A percentile compares a stretch with the other conserved stretches of the same genome.
Evolutionary conservation across 2,113 vertebrate species (phyloP).

Genomic region (Eublepharis macularius): DNA sequence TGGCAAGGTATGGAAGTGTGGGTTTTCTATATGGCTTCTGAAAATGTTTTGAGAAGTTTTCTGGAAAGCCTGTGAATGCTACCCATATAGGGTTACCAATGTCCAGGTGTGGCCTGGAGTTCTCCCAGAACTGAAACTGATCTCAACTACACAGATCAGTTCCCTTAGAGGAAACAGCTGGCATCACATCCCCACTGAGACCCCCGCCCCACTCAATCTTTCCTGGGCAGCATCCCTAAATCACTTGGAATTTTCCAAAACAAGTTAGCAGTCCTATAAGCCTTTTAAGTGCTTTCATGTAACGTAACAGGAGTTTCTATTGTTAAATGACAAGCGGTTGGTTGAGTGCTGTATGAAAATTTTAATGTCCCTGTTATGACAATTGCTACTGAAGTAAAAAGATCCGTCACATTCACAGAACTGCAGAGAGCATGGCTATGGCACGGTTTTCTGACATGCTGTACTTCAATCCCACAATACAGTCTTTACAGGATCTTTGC

Average conservation of each 20-base stretch:
- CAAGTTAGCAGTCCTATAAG: too few relatives aligned
- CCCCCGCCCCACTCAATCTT: too few relatives aligned
- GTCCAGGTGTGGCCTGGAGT: neutral
- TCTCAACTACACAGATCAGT: neutral
- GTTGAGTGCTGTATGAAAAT: neutral
- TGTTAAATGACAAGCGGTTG: neutral
- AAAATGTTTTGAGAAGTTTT: neutral
- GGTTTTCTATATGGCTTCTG: neutral
- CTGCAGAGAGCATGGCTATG: neutral
- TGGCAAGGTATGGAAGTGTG: neutral
- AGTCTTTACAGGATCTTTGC: neutral
- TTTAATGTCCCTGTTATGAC: neutral
- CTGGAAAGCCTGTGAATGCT: neutral
- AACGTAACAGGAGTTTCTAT: neutral
- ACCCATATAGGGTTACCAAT: neutral
- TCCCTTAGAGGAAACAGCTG: neutral
- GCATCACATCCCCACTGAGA: too few relatives aligned
- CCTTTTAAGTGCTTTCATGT: neutral
- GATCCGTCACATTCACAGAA: neutral
- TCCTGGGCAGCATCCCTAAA: too few relatives aligned
- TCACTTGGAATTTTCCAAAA: too few relatives aligned
- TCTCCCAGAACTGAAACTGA: neutral
- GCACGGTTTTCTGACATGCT: neutral
- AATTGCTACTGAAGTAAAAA: neutral
- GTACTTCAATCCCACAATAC: neutral